A percentile compares a stretch with the other conserved stretches of the same genome.
Evolutionary conservation across 2,113 vertebrate species (phyloP).

Genomic region (Halichoerus grypus): DNA sequence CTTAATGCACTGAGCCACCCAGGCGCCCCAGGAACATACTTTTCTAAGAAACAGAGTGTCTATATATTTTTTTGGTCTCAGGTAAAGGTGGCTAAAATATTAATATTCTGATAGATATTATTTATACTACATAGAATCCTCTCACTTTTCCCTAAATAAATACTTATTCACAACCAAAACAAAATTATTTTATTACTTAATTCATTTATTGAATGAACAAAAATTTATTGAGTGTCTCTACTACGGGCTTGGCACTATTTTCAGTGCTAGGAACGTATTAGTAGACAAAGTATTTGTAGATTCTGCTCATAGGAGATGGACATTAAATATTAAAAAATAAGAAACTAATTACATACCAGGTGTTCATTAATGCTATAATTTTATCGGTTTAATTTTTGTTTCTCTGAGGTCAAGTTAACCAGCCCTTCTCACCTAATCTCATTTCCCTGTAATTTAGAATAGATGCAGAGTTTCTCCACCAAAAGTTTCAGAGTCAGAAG

Average conservation of each 20-base stretch:
- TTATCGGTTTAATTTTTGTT: background rate
- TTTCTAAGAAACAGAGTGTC: background rate
- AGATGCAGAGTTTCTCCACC: background rate
- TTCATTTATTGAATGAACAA: constrained; percentile 3
- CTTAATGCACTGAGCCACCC: too few relatives aligned
- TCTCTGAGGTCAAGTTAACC: background rate
- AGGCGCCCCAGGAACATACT: background rate
- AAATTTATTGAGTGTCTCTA: background rate
- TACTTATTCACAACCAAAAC: background rate
- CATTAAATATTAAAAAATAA: background rate
- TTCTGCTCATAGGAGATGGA: background rate
- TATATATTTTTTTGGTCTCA: background rate
- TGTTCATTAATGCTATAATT: background rate
- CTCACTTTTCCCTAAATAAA: background rate
- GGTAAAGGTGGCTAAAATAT: background rate
- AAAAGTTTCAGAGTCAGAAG: background rate
- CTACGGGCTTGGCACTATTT: background rate
- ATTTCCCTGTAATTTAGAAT: background rate
- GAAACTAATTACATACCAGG: background rate
- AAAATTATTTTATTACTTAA: background rate
- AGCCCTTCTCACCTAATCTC: background rate
- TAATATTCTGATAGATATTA: background rate
- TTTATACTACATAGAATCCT: background rate
- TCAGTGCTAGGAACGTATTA: background rate
- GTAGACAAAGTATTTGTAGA: background rate